These are phyloP conservation scores for Drosophila mettleri DNA, from an alignment of 2,888 invertebrate genomes.

Conservation along the genomic window DNA sequence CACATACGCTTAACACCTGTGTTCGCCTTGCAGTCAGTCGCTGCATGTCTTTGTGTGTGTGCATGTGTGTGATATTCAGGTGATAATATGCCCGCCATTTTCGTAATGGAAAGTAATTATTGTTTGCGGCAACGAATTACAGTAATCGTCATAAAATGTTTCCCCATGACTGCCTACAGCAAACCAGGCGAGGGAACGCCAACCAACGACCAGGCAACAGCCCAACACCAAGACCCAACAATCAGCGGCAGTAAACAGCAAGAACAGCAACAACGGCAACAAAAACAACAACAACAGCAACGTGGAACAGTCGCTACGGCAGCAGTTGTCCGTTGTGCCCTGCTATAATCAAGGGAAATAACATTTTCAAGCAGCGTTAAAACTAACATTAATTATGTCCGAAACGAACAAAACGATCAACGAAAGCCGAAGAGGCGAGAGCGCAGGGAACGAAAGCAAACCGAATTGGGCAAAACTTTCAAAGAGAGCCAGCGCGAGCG, in stretches of 20 bases:
- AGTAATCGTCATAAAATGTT: conserved; percentile 84
- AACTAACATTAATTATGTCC: conserved; percentile 85
- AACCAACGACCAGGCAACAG: conserved; percentile 34
- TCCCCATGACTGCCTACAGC: conserved; percentile 84
- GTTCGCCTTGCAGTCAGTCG: conserved; percentile 48
- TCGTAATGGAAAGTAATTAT: conserved; percentile 85
- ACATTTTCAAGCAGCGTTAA: conserved; percentile 85
- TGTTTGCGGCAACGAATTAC: conserved; percentile 84
- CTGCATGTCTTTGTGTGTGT: conserved; percentile 28
- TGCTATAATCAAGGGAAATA: conserved; percentile 85
- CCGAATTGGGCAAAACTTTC: conserved; percentile 41
- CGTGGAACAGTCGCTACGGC: conserved; percentile 49
- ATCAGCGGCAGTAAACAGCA: conserved; percentile 72
- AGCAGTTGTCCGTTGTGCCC: conserved; percentile 66
- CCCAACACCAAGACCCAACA: conserved; percentile 64
- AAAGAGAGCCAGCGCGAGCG: conserved; percentile 13
- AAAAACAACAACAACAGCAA: conserved; percentile 46
- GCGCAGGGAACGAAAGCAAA: conserved; percentile 38
- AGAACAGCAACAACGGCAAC: conserved; percentile 44
- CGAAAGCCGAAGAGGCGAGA: conserved; percentile 16
- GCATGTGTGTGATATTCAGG: conserved; percentile 83
- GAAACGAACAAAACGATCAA: conserved; percentile 80
- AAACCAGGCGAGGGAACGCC: conserved; percentile 57
- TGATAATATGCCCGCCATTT: conserved; percentile 85
- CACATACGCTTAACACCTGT: conserved; percentile 75